Percentiles rank a stretch among this genome's conserved stretches.
phyloP scores from a whole-genome alignment of 2,888 invertebrate genomes.

The Vannuccia rotundouncinata region DNA sequence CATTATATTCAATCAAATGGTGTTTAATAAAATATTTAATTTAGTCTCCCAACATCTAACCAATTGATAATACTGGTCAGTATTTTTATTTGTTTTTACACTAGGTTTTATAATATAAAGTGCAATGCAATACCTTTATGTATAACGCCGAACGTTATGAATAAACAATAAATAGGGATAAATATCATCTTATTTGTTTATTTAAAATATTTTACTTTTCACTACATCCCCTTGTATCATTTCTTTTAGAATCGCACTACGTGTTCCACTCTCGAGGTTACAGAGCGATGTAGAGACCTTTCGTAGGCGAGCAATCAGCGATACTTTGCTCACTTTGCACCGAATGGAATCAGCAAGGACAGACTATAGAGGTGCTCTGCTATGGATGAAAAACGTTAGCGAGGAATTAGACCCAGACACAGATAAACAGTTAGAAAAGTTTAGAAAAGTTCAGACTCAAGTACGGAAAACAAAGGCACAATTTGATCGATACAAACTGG shows the following conservation, averaged over 20 bases:
- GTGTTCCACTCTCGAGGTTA: slow-evolving; percentile 62
- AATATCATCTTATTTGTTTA: too few relatives aligned
- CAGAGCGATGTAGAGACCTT: slow-evolving; percentile 94
- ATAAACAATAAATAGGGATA: too few relatives aligned
- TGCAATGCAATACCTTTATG: too few relatives aligned
- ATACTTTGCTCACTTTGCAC: slow-evolving; percentile 79
- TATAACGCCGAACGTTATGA: too few relatives aligned
- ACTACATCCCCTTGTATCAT: too few relatives aligned
- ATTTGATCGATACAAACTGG: slow-evolving; percentile 86
- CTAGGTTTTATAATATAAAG: too few relatives aligned
- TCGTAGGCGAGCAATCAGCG: slow-evolving; percentile 81
- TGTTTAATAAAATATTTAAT: too few relatives aligned
- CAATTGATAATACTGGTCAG: too few relatives aligned
- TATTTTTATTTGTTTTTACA: too few relatives aligned
- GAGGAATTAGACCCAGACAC: slow-evolving; percentile 92
- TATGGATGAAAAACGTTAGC: slow-evolving; percentile 97
- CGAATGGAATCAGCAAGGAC: slow-evolving; percentile 90
- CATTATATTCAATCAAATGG: too few relatives aligned
- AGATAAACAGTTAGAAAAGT: slow-evolving; percentile 85
- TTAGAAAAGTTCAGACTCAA: slow-evolving; percentile 66
- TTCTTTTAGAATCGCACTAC: slow-evolving; percentile 37
- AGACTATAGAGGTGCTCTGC: slow-evolving; percentile 74
- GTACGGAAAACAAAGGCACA: slow-evolving; percentile 68
- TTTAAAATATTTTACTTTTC: too few relatives aligned
- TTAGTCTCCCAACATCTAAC: too few relatives aligned